Percentiles rank a stretch among this genome's conserved stretches.
Evolutionary conservation across 1,140 invertebrate genomes (phyloP).

Genomic region (Penaeus chinensis): DNA sequence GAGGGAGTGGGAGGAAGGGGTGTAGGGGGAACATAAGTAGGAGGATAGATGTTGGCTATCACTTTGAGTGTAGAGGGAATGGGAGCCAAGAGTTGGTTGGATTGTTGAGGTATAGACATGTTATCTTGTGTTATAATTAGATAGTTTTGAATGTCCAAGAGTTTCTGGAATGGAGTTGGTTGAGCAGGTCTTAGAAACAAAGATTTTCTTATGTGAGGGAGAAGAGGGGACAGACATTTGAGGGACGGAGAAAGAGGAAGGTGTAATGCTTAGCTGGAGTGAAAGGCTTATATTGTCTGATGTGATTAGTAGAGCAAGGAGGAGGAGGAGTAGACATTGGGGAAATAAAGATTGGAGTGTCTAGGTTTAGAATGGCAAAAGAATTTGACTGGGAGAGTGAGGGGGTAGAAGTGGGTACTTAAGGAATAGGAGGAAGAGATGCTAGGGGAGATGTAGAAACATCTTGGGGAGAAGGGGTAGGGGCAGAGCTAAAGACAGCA

Average conservation of each 20-base stretch:
- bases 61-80: neutral
- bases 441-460: no score
- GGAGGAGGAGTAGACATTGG: neutral
- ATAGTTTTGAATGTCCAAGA: no score
- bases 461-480: neutral
- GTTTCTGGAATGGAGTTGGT: no score
- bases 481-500: neutral
- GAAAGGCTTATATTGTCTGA: neutral
- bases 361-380: neutral
- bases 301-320: neutral
- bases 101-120: neutral
- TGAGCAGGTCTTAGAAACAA: no score
- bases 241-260: slow-evolving; percentile 14
- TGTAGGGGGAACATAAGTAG: no score
- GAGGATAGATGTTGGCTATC: no score
- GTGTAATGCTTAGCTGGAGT: neutral
- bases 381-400: neutral
- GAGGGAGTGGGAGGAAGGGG: slow-evolving; percentile 8
- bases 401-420: neutral
- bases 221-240: no score
- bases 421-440: neutral
- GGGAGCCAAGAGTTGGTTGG: neutral
- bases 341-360: slow-evolving; percentile 3
- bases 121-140: no score
- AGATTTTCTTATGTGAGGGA: no score